Percentiles rank a stretch among this genome's conserved stretches.
phyloP scores from a whole-genome alignment of 2,888 invertebrate genomes.

The Thyatira batis region DNA sequence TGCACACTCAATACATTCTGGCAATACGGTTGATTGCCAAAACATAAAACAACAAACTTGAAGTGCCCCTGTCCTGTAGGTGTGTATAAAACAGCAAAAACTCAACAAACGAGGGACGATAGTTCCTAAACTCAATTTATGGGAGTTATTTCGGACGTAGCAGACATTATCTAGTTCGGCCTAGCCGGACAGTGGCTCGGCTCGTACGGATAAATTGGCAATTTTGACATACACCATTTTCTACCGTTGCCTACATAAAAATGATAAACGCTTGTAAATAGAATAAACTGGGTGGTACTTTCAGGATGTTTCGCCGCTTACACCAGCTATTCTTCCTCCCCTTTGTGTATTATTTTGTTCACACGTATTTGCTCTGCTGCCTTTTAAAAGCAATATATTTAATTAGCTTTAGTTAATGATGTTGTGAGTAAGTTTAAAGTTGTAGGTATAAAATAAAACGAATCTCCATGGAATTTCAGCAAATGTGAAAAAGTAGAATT shows the following conservation, averaged over 20 bases:
- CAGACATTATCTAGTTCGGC: constrained; percentile 58
- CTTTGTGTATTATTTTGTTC: no score
- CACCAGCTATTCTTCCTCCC: no score
- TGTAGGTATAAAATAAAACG: no score
- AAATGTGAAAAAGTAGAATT: no score
- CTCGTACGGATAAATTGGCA: constrained; percentile 65
- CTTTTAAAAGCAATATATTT: no score
- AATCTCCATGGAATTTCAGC: no score
- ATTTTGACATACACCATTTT: constrained; percentile 64
- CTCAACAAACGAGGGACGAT: constrained; percentile 35
- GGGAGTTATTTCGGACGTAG: constrained; percentile 58
- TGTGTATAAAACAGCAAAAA: constrained; percentile 30
- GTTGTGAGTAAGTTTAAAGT: no score
- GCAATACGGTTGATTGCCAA: neutral
- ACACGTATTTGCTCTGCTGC: no score
- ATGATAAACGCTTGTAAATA: neutral
- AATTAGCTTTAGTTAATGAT: no score
- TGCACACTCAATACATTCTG: no score
- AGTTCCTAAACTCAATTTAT: constrained; percentile 67
- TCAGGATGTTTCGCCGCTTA: neutral
- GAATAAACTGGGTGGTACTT: neutral
- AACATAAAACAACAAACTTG: constrained; percentile 19
- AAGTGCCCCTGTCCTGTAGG: constrained; percentile 18
- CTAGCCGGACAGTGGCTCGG: constrained; percentile 32
- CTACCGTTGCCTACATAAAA: constrained; percentile 14